Percentiles rank a stretch among this genome's conserved stretches.
Conservation (phyloP, 2,888 invertebrate genomes). For the Clanis bilineata region DNA sequence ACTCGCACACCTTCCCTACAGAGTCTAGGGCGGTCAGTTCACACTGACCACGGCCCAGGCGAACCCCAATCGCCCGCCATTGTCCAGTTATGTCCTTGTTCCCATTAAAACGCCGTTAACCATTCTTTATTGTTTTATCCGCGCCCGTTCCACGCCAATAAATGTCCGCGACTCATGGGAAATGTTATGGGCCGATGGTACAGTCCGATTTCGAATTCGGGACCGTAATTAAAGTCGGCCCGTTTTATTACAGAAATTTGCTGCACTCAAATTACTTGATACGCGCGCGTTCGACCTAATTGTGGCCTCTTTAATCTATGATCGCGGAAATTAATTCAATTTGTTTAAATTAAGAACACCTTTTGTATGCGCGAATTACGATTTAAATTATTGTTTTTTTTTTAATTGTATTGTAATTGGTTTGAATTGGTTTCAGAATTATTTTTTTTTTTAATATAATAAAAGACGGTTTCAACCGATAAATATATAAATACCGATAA, state of each 20-base stretch:
- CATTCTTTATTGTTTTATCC: constrained; percentile 82
- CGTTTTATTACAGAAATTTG: constrained; percentile 65
- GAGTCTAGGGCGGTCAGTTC: constrained; percentile 53
- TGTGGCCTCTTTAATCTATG: constrained; percentile 28
- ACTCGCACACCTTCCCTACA: constrained; percentile 34
- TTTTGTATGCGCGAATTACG: neutral
- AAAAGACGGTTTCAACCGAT: too few relatives aligned
- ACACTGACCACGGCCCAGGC: constrained; percentile 63
- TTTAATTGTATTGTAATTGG: neutral
- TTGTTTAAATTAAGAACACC: neutral
- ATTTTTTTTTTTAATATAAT: too few relatives aligned
- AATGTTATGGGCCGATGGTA: constrained; percentile 52
- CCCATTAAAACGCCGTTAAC: constrained; percentile 81
- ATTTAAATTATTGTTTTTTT: neutral
- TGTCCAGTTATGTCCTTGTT: constrained; percentile 77
- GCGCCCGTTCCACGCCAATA: constrained; percentile 64
- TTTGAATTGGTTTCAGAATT: neutral
- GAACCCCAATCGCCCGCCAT: constrained; percentile 72
- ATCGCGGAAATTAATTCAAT: constrained; percentile 4
- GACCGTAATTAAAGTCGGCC: constrained; percentile 62
- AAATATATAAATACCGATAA: too few relatives aligned
- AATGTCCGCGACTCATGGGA: constrained; percentile 76
- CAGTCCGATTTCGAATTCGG: constrained; percentile 58
- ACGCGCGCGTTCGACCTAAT: constrained; percentile 45
- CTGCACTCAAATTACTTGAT: constrained; percentile 59